Evolutionary conservation across 2,888 invertebrate species (phyloP).

Genomic region (Trichacis sp.): DNA sequence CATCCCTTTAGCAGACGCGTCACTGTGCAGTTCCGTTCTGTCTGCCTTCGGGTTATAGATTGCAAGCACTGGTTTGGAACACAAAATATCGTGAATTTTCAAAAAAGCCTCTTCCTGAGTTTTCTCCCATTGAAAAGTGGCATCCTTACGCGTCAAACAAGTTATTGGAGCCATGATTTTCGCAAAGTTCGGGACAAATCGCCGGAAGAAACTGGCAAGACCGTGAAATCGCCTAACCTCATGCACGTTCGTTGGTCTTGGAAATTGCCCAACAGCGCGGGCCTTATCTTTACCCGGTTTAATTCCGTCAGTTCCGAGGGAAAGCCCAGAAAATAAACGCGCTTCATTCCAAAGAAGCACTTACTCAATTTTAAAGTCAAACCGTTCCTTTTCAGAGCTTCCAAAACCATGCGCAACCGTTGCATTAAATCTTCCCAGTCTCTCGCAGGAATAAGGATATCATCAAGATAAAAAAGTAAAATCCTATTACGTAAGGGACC

Average conservation of each 20-base stretch:
- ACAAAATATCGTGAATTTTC: too few species aligned
- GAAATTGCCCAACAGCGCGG: neutral
- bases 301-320: neutral
- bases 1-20: too few species aligned
- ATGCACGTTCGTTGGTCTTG: neutral
- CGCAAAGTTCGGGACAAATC: neutral
- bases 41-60: too few species aligned
- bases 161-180: neutral
- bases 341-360: neutral
- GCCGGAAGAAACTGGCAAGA: neutral
- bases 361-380: neutral
- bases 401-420: neutral
- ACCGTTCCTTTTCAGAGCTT: neutral
- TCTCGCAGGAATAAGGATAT: too few species aligned
- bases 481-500: too few species aligned
- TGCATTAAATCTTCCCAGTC: neutral
- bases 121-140: neutral
- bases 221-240: neutral
- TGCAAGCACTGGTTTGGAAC: too few species aligned
- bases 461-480: too few species aligned
- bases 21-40: slow-evolving; percentile 36
- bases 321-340: neutral
- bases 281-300: neutral
- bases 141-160: neutral
- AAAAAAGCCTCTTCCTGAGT: neutral